Base-by-base conservation (phyloP, 2,113 vertebrate genomes). In the Dolichallabes microphthalmus region DNA sequence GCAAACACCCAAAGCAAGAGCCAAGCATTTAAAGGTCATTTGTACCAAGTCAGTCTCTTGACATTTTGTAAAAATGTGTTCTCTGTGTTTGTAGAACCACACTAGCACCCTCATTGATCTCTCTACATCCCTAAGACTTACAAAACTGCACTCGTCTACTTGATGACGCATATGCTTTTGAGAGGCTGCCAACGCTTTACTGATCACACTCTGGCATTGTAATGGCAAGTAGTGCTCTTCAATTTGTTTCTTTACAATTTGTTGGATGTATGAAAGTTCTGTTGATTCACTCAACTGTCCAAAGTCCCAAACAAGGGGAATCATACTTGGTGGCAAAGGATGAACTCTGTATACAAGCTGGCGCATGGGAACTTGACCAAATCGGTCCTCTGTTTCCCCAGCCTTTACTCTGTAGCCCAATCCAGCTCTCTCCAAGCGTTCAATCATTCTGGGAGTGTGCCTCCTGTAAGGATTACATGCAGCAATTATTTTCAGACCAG, bases 381-480 rank as follows among this genome's bases (percentile, higher is more conserved):
- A 89, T 27, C 92, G 90, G 84, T 96, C 95, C 69, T 92, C 63
- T 1, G 95, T 96, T 87, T 96, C 92, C 55, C 92, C 86, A 77
- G 93, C 94, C 35, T 87, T 93, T 57, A 96, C 94, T 88, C 92
- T 90, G 86, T 96, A 96, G 32, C 95, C 95, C 80, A 96, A 86
- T 13, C 95, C 95, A 61, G 94, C 94, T 86, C 89, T 90, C 83
- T 96, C 95, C 82, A 96, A 88, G 13, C 94, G 94, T 39, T 93
- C 8, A 68, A 96, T 87, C 88, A 95, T 95, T 82, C 92, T 86
- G 53, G 68, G 63, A 15, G 92, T 92, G 86, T 95, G 95, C 75
- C 89, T 95, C 89, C 94, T 94, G 90, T 95, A 96, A 71, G 94
- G 95, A 89, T 96, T 96, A 89, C 95, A 96, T 76, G 95, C 94